These are phyloP conservation scores for Cromileptes altivelis DNA, from an alignment of 2,113 vertebrate species.

Conservation along the genomic window DNA sequence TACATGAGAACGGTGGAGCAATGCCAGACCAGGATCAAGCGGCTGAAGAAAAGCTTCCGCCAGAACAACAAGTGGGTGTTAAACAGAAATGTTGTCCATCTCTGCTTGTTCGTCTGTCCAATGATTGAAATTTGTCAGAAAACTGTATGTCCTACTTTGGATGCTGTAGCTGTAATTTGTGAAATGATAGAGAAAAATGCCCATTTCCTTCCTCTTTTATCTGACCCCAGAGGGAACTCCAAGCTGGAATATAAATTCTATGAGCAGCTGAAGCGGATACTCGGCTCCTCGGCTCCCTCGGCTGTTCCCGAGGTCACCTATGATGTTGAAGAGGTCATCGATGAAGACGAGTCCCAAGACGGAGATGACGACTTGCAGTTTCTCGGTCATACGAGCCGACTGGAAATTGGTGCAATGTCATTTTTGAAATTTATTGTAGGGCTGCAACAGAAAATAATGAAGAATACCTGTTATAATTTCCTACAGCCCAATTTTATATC, in stretches of 20 bases:
- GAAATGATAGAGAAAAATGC: background rate
- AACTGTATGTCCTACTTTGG: background rate
- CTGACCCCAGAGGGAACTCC: slow-evolving; percentile 60
- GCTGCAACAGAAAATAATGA: background rate
- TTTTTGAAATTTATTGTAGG: background rate
- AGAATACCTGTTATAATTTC: background rate
- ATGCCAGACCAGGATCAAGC: slow-evolving; percentile 83
- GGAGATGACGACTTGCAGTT: slow-evolving; percentile 73
- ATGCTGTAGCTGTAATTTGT: background rate
- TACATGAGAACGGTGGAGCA: slow-evolving; percentile 80
- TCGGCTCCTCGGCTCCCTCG: slow-evolving; percentile 49
- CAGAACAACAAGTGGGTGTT: slow-evolving; percentile 72
- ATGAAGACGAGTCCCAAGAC: slow-evolving; percentile 72
- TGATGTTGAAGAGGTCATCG: slow-evolving; percentile 55
- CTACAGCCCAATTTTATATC: background rate
- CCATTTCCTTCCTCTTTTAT: background rate
- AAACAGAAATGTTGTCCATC: background rate
- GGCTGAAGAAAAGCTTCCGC: slow-evolving; percentile 79
- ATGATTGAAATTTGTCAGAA: background rate
- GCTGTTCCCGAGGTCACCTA: slow-evolving; percentile 65
- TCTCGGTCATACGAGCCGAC: slow-evolving; percentile 50
- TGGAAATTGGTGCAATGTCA: slow-evolving; percentile 64
- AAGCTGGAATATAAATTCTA: slow-evolving; percentile 76
- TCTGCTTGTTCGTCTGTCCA: background rate
- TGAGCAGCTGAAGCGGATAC: slow-evolving; percentile 72